Conservation (phyloP, 2,797 vertebrate species). For the Microctenopoma steveboyesi region DNA sequence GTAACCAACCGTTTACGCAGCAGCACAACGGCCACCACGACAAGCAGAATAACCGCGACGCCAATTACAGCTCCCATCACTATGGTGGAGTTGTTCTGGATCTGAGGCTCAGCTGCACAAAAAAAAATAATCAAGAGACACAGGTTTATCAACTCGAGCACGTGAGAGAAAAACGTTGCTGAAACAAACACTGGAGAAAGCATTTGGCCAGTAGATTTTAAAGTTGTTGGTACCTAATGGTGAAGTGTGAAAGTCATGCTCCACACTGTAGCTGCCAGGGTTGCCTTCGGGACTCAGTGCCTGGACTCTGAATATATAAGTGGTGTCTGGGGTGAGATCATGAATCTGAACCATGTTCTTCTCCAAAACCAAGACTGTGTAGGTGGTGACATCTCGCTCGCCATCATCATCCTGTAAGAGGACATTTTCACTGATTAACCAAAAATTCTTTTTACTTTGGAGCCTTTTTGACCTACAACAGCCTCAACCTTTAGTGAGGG, state of each 20-base stretch:
- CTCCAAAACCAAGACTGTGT: slow-evolving; percentile 91
- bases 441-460: background rate
- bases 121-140: slow-evolving; percentile 11
- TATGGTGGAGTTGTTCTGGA: slow-evolving; percentile 80
- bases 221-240: slow-evolving; percentile 73
- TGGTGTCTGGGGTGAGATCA: slow-evolving; percentile 87
- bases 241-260: slow-evolving; percentile 90
- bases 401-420: slow-evolving; percentile 73
- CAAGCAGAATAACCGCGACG: slow-evolving; percentile 75
- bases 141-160: slow-evolving; percentile 15
- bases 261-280: slow-evolving; percentile 86
- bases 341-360: slow-evolving; percentile 87
- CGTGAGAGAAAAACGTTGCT: background rate
- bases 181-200: background rate
- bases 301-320: slow-evolving; percentile 92
- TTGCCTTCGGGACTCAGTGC: slow-evolving; percentile 86
- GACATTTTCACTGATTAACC: background rate
- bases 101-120: slow-evolving; percentile 76
- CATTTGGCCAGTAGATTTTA: background rate
- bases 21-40: slow-evolving; percentile 82
- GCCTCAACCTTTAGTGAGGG: background rate
- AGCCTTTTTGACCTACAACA: background rate
- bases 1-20: slow-evolving; percentile 85
- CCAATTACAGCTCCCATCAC: slow-evolving; percentile 83
- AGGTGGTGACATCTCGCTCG: slow-evolving; percentile 90